Conservation (phyloP, 2,888 invertebrate genomes). For the Agonopterix subpropinquella region DNA sequence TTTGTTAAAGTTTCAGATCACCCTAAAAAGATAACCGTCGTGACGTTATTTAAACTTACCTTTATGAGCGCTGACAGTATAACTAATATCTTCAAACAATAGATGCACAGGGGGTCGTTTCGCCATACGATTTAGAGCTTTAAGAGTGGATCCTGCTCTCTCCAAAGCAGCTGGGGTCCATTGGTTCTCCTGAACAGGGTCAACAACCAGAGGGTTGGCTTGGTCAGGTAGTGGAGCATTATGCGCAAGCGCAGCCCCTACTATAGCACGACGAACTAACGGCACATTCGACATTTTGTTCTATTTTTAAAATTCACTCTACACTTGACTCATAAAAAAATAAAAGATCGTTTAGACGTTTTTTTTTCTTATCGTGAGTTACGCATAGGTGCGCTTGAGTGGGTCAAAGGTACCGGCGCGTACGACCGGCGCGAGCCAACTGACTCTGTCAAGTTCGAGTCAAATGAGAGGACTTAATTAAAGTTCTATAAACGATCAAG, state of each 20-base stretch:
- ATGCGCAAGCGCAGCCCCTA: conserved; percentile 52
- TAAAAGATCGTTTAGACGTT: too few species aligned
- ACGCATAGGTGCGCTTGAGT: conserved; percentile 20
- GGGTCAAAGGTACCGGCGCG: conserved; percentile 18
- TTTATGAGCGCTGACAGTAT: conserved; percentile 64
- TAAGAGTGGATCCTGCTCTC: conserved; percentile 65
- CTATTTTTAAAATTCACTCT: too few species aligned
- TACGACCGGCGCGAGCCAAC: conserved; percentile 21
- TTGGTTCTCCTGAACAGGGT: conserved; percentile 43
- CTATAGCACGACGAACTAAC: conserved; percentile 60
- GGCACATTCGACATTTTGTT: conserved; percentile 47
- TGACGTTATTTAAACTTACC: conserved; percentile 28
- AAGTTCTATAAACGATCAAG: too few species aligned
- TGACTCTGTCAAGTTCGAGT: background rate
- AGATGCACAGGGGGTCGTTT: conserved; percentile 77
- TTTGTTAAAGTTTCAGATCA: too few species aligned
- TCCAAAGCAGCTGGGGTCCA: conserved; percentile 70
- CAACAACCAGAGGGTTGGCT: conserved; percentile 30
- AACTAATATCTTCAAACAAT: conserved; percentile 75
- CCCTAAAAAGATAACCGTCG: too few species aligned
- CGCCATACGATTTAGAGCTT: conserved; percentile 72
- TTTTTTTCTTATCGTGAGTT: too few species aligned
- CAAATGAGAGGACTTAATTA: too few species aligned
- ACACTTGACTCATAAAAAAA: too few species aligned
- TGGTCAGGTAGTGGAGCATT: conserved; percentile 15